These are phyloP conservation scores for Caenorhabditis panamensis DNA, from an alignment of 2,888 invertebrate species.

Conservation along the genomic window DNA sequence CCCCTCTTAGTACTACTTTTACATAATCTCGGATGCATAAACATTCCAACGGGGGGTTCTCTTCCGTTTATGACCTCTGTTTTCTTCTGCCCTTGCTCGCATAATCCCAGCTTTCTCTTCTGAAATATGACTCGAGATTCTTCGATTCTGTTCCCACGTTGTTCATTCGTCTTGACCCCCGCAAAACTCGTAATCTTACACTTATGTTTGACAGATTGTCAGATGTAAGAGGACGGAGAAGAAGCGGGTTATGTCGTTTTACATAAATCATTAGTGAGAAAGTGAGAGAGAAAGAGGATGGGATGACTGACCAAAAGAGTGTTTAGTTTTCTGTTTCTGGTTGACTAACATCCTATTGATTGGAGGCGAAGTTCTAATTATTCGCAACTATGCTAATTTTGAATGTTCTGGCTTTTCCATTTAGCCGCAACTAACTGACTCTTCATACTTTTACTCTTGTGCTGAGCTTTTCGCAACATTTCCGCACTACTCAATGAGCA, in stretches of 20 bases:
- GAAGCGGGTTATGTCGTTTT: constrained; percentile 10
- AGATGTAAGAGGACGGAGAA: background rate
- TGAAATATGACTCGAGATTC: constrained; percentile 20
- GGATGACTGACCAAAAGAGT: background rate
- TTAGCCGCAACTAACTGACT: too few species aligned
- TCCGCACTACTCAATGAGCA: too few species aligned
- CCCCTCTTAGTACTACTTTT: constrained; percentile 27
- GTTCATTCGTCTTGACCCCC: constrained; percentile 4
- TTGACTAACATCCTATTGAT: background rate
- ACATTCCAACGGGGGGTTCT: constrained; percentile 11
- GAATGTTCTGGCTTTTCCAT: too few species aligned
- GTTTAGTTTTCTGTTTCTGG: background rate
- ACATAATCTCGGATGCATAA: constrained; percentile 45
- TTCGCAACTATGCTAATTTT: background rate
- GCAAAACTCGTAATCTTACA: constrained; percentile 33
- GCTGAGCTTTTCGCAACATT: too few species aligned
- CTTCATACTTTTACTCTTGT: too few species aligned
- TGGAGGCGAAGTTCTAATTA: background rate
- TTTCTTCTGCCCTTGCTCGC: background rate
- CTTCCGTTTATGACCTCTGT: constrained; percentile 7
- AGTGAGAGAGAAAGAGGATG: too few species aligned
- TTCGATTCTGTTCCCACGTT: background rate
- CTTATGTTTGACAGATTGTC: constrained; percentile 31
- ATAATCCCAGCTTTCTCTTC: background rate
- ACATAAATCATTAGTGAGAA: constrained; percentile 29